Evolutionary conservation across 2,797 vertebrate species (phyloP).

Genomic region (Yasuhikotakia modesta): DNA sequence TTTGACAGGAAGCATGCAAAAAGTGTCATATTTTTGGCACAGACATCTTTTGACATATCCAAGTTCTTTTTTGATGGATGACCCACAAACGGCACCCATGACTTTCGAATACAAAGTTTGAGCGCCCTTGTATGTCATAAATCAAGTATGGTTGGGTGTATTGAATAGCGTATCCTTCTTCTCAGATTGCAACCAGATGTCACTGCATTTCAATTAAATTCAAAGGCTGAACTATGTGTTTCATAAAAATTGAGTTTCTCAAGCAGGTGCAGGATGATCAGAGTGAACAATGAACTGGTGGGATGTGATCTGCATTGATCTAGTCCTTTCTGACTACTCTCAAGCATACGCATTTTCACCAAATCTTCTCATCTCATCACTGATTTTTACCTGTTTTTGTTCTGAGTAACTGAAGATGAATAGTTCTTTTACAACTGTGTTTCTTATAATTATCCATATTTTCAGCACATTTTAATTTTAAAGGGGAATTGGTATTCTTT

Average conservation of each 20-base stretch:
- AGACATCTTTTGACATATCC: constrained; percentile 62
- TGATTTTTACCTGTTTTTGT: not conserved
- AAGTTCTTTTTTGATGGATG: constrained; percentile 73
- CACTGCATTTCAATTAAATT: constrained; percentile 78
- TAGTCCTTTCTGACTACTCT: constrained; percentile 39
- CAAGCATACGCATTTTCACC: constrained; percentile 27
- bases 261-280: constrained; percentile 74
- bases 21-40: constrained; percentile 68
- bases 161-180: constrained; percentile 75
- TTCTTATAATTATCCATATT: too few species aligned
- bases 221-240: constrained; percentile 77
- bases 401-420: too few species aligned
- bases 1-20: constrained; percentile 73
- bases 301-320: constrained; percentile 44
- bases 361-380: not conserved
- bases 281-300: constrained; percentile 57
- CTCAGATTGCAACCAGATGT: constrained; percentile 83
- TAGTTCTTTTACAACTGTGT: too few species aligned
- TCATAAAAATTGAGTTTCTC: constrained; percentile 72
- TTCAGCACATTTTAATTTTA: too few species aligned
- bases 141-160: constrained; percentile 69
- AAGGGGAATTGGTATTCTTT: too few species aligned
- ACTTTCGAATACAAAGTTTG: constrained; percentile 67
- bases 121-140: constrained; percentile 69
- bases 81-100: constrained; percentile 66